Base-by-base conservation (phyloP, 2,888 invertebrate species). In the Rhopalosiphum nymphaeae region DNA sequence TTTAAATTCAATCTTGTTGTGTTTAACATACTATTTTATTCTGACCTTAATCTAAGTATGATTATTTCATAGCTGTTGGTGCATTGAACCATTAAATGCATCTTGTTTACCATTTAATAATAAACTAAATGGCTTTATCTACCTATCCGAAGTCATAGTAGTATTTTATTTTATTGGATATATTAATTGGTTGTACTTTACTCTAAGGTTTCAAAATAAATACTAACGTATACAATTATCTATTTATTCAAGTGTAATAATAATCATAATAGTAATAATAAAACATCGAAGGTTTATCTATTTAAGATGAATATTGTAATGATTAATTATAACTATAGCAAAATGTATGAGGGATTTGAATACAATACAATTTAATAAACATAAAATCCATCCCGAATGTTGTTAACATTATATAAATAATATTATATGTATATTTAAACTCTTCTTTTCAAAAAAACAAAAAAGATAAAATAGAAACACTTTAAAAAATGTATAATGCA, bases 391-490 rank as follows among this genome's bases (percentile, higher is more conserved):
- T 86, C 16, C 29, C 29, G 16, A 46, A 86, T 86, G 29, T 46
- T 29, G 46, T 86, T n/a, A 86, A 86, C 29, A 86, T 46, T 29
- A 21, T 46, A n/a, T 46, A 46, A 44, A 44, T 78, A 36, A 78
- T 36, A 78, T 78, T 36, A 2, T 25, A 78, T 78, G 78, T 78
- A 78, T 78, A 42, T 36, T 78, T 78, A 36, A 78, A 86, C 44
- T 44, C n/a, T 46, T 46, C 46, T 86, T 86, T 46, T 46, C n/a
- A 29, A 86, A 86, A n/a, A 78, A 78, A 78, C 49, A 86, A 78
- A 78, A 78, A 78, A 78, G n/a, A 87, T 21, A 87, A 87, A 87
- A 86, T 46, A 49, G 87, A 87, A 78, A 78, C 78, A 78, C 78
- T 78, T 78, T 78, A 29, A 78, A 78, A 78, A 78, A 78, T 78